Conservation (phyloP, 2,113 vertebrate species). For the Trematomus loennbergii region DNA sequence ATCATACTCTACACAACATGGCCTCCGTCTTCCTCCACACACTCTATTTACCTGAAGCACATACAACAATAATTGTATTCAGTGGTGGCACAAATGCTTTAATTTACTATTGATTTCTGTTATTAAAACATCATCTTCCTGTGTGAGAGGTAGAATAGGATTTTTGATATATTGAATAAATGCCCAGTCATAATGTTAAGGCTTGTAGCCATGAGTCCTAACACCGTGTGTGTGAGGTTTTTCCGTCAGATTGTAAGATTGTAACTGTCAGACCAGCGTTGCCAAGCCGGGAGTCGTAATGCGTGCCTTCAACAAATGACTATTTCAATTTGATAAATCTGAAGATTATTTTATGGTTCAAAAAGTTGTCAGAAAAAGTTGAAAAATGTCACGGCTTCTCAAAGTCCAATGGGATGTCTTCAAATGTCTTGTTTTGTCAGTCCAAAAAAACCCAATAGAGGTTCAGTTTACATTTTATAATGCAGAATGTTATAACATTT, state of each 20-base stretch:
- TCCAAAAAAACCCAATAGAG: too few species aligned
- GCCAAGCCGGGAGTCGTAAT: too few species aligned
- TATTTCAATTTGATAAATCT: too few species aligned
- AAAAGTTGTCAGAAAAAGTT: too few species aligned
- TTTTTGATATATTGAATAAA: constrained; percentile 41
- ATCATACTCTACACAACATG: constrained; percentile 10
- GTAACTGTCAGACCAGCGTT: background rate
- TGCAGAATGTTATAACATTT: too few species aligned
- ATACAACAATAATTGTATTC: constrained; percentile 43
- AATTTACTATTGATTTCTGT: constrained; percentile 61
- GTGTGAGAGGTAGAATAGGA: constrained; percentile 14
- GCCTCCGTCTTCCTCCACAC: constrained; percentile 4
- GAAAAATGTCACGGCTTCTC: too few species aligned
- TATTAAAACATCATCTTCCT: constrained; percentile 39
- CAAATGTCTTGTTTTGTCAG: too few species aligned
- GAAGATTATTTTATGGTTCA: too few species aligned
- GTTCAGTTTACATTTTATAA: too few species aligned
- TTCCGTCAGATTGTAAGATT: background rate
- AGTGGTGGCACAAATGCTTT: constrained; percentile 21
- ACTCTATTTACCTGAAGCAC: constrained; percentile 19
- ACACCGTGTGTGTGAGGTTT: background rate
- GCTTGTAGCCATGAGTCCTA: constrained; percentile 22
- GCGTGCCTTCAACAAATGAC: background rate
- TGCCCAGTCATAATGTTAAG: constrained; percentile 32
- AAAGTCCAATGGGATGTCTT: too few species aligned